These are phyloP conservation scores for Phalloptychus januarius DNA, from an alignment of 2,797 vertebrate species.

Conservation along the genomic window DNA sequence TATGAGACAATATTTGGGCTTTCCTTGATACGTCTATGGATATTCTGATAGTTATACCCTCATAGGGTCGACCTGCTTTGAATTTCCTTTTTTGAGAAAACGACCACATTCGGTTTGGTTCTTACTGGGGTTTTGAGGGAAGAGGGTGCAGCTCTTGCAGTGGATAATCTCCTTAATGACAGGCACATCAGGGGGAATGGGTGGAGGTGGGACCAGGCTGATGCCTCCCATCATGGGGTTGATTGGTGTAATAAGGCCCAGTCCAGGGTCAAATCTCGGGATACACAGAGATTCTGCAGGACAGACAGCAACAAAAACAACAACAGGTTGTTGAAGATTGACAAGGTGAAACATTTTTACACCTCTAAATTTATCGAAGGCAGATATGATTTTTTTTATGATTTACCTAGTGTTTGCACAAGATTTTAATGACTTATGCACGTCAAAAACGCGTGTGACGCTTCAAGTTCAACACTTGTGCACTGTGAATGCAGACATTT, in stretches of 20 bases:
- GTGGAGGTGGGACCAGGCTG: slow-evolving; percentile 86
- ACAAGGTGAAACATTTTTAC: background rate
- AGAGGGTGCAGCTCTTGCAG: slow-evolving; percentile 94
- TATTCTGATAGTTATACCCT: background rate
- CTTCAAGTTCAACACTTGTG: no score
- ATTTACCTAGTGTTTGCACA: background rate
- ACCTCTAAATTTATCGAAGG: background rate
- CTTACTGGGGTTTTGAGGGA: slow-evolving; percentile 98
- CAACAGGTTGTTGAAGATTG: background rate
- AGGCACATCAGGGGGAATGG: slow-evolving; percentile 84
- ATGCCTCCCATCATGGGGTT: slow-evolving; percentile 95
- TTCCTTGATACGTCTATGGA: background rate
- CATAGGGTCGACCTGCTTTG: background rate
- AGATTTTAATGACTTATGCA: background rate
- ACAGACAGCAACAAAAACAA: slow-evolving; percentile 6
- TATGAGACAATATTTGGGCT: background rate
- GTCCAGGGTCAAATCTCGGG: slow-evolving; percentile 89
- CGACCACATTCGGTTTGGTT: no score
- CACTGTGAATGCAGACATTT: no score
- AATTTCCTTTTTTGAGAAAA: background rate
- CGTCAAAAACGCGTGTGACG: no score
- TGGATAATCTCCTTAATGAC: slow-evolving; percentile 96
- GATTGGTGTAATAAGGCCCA: slow-evolving; percentile 90
- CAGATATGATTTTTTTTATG: background rate
- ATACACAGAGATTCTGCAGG: slow-evolving; percentile 91